These are phyloP conservation scores for Meloe dianella DNA, from an alignment of 2,888 invertebrate species.

Conservation along the genomic window DNA sequence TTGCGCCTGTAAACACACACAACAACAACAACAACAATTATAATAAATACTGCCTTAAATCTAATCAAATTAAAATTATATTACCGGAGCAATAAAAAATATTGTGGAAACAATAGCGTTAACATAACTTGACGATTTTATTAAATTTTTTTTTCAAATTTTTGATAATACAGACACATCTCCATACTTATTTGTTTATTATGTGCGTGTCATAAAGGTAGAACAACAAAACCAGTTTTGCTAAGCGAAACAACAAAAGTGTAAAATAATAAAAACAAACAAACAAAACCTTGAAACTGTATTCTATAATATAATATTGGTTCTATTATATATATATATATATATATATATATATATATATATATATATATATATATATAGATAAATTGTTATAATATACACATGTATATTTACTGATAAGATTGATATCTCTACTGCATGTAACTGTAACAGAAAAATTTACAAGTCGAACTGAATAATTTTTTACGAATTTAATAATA, in stretches of 20 bases:
- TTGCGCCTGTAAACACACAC: constrained; percentile 67
- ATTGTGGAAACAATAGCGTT: constrained; percentile 48
- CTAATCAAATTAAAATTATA: neutral
- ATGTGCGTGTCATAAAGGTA: constrained; percentile 8
- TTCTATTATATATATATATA: no score
- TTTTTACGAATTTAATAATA: neutral
- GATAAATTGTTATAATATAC: neutral
- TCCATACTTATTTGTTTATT: constrained; percentile 25
- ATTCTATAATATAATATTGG: constrained; percentile 5
- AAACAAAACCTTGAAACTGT: constrained; percentile 41
- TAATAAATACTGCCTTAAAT: neutral
- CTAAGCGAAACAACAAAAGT: constrained; percentile 35
- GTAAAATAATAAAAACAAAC: constrained; percentile 44
- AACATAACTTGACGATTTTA: constrained; percentile 39
- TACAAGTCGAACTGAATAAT: no score
- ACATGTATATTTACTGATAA: constrained; percentile 5
- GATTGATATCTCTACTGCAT: neutral
- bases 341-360: no score
- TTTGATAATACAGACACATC: neutral
- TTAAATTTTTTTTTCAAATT: neutral
- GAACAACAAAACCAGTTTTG: constrained; percentile 43
- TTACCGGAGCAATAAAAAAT: constrained; percentile 50
- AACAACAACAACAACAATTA: constrained; percentile 23
- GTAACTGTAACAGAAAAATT: neutral
- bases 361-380: no score